Percentiles rank a stretch among this genome's conserved stretches.
Evolutionary conservation across 1,140 invertebrate genomes (phyloP).

Genomic region (Polypedilum vanderplanki): DNA sequence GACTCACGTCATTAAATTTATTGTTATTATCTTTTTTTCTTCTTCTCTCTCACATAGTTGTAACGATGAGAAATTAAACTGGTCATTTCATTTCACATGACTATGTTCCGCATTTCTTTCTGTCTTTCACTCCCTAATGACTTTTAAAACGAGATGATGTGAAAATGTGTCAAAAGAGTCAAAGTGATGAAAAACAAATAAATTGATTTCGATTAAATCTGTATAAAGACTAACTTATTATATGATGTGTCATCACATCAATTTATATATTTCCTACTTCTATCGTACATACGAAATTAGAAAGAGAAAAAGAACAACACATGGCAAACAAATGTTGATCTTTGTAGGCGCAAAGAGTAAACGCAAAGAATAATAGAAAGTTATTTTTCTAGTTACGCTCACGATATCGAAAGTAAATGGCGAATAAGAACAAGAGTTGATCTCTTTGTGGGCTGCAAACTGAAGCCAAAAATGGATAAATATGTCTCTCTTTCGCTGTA

Average conservation of each 20-base stretch:
- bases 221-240: background rate
- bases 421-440: background rate
- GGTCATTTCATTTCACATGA: too few relatives aligned
- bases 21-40: background rate
- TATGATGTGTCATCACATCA: background rate
- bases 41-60: background rate
- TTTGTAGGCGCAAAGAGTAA: background rate
- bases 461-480: conserved; percentile 1
- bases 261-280: background rate
- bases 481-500: background rate
- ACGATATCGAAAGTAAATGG: background rate
- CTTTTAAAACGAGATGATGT: conserved; percentile 9
- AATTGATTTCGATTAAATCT: conserved; percentile 14
- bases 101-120: too few relatives aligned
- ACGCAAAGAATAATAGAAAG: conserved; percentile 6
- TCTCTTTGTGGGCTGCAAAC: background rate
- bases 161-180: background rate
- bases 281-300: background rate
- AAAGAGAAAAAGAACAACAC: background rate
- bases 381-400: background rate
- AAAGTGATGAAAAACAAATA: conserved; percentile 19
- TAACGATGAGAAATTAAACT: too few relatives aligned
- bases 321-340: background rate
- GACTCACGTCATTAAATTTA: background rate
- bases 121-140: background rate